Conservation (phyloP, 1,140 invertebrate genomes). For the Ceratina australensis region DNA sequence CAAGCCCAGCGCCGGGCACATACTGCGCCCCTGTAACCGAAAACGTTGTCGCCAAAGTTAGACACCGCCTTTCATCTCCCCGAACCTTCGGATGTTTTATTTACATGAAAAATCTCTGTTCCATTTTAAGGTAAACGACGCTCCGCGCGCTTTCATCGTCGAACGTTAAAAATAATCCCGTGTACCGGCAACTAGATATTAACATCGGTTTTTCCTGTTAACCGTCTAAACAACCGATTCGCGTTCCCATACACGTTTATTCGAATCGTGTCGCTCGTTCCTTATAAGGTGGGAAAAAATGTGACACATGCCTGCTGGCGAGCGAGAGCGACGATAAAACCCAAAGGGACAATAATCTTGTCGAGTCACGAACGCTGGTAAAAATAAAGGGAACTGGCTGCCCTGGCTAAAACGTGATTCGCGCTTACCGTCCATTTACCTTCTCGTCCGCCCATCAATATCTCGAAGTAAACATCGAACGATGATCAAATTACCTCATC, state of each 20-base stretch:
- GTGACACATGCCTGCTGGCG: slow-evolving; percentile 2
- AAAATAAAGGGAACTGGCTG: slow-evolving; percentile 15
- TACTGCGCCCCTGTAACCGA: slow-evolving; percentile 83
- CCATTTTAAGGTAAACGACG: too few species aligned
- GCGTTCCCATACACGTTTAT: slow-evolving; percentile 27
- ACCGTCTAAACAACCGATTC: slow-evolving; percentile 11
- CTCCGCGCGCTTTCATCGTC: too few species aligned
- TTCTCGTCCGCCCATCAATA: too few species aligned
- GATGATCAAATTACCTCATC: too few species aligned
- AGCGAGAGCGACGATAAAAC: slow-evolving; percentile 37
- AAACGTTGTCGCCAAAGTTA: slow-evolving; percentile 33
- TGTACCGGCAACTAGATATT: background rate
- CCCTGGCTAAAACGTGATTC: slow-evolving; percentile 2
- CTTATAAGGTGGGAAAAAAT: slow-evolving; percentile 25
- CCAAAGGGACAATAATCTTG: slow-evolving; percentile 40
- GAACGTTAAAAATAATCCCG: too few species aligned
- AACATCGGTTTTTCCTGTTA: background rate
- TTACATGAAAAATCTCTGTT: slow-evolving; percentile 9
- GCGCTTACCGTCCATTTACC: slow-evolving; percentile 36
- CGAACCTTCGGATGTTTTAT: too few species aligned
- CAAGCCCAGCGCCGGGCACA: slow-evolving; percentile 84
- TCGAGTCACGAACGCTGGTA: slow-evolving; percentile 32
- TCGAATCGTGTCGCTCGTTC: background rate
- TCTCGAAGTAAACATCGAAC: too few species aligned
- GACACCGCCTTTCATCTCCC: background rate